Conservation (phyloP, 2,113 vertebrate species). For the Donacobius atricapilla region DNA sequence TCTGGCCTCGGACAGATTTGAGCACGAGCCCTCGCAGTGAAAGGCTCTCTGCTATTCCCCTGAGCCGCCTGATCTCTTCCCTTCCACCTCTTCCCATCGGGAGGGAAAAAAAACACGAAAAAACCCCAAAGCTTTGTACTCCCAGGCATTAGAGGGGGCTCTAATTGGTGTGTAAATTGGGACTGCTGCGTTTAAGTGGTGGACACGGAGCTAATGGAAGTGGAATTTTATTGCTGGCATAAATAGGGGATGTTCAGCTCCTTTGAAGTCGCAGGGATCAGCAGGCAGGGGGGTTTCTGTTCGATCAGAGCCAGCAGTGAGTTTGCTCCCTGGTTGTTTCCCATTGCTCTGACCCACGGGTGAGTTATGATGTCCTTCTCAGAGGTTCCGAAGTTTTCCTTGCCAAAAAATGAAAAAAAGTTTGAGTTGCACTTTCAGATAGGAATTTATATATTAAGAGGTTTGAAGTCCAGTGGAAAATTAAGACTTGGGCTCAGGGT, state of each 20-base stretch:
- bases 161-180: background rate
- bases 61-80: background rate
- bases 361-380: background rate
- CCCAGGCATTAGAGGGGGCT: background rate
- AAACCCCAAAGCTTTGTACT: background rate
- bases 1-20: background rate
- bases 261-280: conserved; percentile 2
- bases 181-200: background rate
- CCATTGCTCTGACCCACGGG: rapidly evolving
- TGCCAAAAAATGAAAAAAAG: background rate
- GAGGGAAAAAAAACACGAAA: background rate
- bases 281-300: background rate
- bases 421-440: rapidly evolving
- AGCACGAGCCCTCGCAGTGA: background rate
- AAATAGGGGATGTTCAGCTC: background rate
- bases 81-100: background rate
- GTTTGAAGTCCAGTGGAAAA: background rate
- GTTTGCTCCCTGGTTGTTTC: background rate
- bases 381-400: background rate
- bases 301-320: background rate
- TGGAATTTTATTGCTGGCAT: background rate
- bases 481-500: background rate
- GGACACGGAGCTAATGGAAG: conserved; percentile 13
- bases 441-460: background rate
- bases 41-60: conserved; percentile 55